Percentiles rank a stretch among this genome's conserved stretches.
Evolutionary conservation across 1,140 invertebrate species (phyloP).

Genomic region (Drosophila gunungcola): DNA sequence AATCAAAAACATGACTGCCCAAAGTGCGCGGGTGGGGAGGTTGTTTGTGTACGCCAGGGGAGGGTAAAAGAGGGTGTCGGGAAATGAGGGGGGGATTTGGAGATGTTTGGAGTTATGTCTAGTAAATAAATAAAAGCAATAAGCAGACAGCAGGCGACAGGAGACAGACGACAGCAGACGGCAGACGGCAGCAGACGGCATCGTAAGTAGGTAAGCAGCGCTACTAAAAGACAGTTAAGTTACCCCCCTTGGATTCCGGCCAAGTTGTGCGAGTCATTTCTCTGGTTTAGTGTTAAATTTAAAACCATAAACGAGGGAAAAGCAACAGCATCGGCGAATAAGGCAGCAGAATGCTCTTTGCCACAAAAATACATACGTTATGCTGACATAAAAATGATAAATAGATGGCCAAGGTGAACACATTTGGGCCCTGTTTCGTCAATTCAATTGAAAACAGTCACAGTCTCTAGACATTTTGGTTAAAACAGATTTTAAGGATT

Average conservation of each 20-base stretch:
- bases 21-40: background rate
- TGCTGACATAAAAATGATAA: background rate
- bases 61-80: background rate
- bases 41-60: background rate
- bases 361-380: background rate
- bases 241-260: background rate
- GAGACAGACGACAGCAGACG: slow-evolving; percentile 52
- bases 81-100: background rate
- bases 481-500: too few species aligned
- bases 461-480: too few species aligned
- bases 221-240: background rate
- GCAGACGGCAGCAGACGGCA: slow-evolving; percentile 30
- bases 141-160: slow-evolving; percentile 58
- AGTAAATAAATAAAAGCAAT: slow-evolving; percentile 82
- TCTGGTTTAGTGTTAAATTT: slow-evolving; percentile 22
- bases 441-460: too few species aligned
- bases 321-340: background rate
- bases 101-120: slow-evolving; percentile 61
- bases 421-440: background rate
- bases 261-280: slow-evolving; percentile 1
- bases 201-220: slow-evolving; percentile 41
- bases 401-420: background rate
- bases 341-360: background rate
- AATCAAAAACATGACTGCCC: slow-evolving; percentile 61
- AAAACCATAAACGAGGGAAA: background rate